Conservation (phyloP, 2,113 vertebrate genomes). For the Zapornia atra region DNA sequence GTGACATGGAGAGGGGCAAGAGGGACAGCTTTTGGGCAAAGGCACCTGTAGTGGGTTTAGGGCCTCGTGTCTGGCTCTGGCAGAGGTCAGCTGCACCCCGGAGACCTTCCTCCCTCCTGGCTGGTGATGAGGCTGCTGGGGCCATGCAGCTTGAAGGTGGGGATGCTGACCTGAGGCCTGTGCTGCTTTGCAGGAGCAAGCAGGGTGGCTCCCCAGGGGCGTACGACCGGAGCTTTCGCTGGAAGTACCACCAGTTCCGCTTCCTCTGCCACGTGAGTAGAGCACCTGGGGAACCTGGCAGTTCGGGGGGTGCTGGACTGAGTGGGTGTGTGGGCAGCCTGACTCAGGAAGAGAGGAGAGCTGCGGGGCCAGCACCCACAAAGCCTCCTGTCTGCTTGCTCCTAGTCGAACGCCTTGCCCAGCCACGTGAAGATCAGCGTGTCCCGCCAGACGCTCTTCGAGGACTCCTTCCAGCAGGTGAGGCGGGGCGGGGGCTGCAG, state of each 20-base stretch:
- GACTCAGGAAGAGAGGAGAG: background rate
- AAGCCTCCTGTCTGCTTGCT: background rate
- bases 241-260: conserved; percentile 99
- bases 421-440: conserved; percentile 98
- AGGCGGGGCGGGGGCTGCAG: rapidly evolving
- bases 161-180: background rate
- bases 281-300: rapidly evolving
- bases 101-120: rapidly evolving
- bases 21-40: background rate
- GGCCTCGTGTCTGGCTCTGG: rapidly evolving
- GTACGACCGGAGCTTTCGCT: conserved; percentile 96
- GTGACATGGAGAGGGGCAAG: rapidly evolving
- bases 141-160: rapidly evolving
- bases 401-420: conserved; percentile 91
- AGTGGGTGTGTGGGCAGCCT: background rate
- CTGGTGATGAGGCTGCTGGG: rapidly evolving
- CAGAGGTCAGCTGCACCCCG: rapidly evolving
- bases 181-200: conserved; percentile 73
- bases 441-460: conserved; percentile 95
- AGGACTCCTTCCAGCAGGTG: conserved; percentile 98
- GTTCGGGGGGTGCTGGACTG: background rate
- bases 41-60: rapidly evolving
- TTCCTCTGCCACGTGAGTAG: conserved; percentile 96
- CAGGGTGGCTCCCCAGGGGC: conserved; percentile 92
- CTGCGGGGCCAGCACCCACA: background rate